Evolutionary conservation across 2,797 vertebrate species (phyloP), one percentile per base, ranked within the genome.

Genomic region (Amblyraja radiata): DNA sequence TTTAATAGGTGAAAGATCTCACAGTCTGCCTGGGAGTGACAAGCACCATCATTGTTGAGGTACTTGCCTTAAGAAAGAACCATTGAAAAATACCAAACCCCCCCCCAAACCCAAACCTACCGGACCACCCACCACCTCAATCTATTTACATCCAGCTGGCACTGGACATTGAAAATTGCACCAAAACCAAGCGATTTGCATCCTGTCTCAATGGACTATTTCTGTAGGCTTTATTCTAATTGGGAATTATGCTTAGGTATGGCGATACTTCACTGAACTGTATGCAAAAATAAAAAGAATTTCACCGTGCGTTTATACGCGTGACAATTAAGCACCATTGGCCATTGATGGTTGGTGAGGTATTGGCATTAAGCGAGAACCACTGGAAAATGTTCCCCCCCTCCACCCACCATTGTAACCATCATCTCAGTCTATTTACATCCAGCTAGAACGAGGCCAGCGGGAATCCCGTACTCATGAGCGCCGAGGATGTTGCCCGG

Each of bases 401-500:
- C 32, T 0, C 32, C n/a, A 3, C 18, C 21, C 10, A 21, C 16
- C 74, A 77, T 32, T n/a, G 61, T 32, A 39, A 77, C 79, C 54
- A 16, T 46, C 61, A 81, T 14, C 21, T 73, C 32, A 73, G n/a
- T 32, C 65, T 16, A 46, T 93, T 76, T 93, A 0, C 65, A 95
- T 54, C 78, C 84, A 25, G 93, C 94, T 16, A 95, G 95, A 1
- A 96, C 95, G 93, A 95, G 94, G 65, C 95, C 95, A 93, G 95
- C 95, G 54, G 95, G 95, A 1, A 95, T 93, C 0, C 95, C 95
- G 63, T 94, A 36, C 9, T 94, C 94, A 80, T 36, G 94, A 77
- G 95, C 96, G 0, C 94, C 95, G 28, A 91, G 94, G 80, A 96
- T 94, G 79, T 95, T 95, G 93, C 94, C 94, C 93, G 95, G 93